phyloP scores from a whole-genome alignment of 1,140 invertebrate species.

The Belonocnema kinseyi region DNA sequence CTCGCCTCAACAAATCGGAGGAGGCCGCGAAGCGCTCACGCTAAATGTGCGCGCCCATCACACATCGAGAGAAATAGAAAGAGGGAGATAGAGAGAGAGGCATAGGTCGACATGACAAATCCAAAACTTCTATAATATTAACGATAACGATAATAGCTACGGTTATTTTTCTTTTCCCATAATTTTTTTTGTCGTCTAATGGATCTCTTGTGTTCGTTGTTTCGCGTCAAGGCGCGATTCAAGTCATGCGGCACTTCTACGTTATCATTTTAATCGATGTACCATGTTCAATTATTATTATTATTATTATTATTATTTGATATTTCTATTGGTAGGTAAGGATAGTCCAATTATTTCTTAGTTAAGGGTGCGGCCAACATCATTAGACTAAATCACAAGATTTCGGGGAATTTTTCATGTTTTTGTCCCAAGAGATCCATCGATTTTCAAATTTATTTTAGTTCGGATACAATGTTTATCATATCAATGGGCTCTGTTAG shows the following conservation, averaged over 20 bases:
- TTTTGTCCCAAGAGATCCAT: neutral
- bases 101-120: conserved; percentile 12
- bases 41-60: neutral
- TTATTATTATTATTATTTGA: conserved; percentile 71
- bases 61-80: too few species aligned
- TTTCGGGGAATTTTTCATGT: conserved; percentile 9
- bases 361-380: conserved; percentile 66
- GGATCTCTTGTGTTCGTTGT: conserved; percentile 67
- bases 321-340: conserved; percentile 70
- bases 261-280: conserved; percentile 69
- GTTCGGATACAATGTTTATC: neutral
- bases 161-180: conserved; percentile 53
- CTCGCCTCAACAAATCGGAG: conserved; percentile 48
- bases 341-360: conserved; percentile 69
- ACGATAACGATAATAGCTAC: conserved; percentile 47
- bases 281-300: conserved; percentile 67
- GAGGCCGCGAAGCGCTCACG: neutral
- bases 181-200: conserved; percentile 59
- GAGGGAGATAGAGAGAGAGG: too few species aligned
- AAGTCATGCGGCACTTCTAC: conserved; percentile 31
- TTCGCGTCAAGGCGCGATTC: conserved; percentile 10
- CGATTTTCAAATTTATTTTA: conserved; percentile 4
- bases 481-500: neutral
- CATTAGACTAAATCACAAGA: conserved; percentile 51
- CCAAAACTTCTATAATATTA: conserved; percentile 37